These are phyloP conservation scores for Puntigrus tetrazona DNA, from an alignment of 2,113 vertebrate species.

Conservation along the genomic window DNA sequence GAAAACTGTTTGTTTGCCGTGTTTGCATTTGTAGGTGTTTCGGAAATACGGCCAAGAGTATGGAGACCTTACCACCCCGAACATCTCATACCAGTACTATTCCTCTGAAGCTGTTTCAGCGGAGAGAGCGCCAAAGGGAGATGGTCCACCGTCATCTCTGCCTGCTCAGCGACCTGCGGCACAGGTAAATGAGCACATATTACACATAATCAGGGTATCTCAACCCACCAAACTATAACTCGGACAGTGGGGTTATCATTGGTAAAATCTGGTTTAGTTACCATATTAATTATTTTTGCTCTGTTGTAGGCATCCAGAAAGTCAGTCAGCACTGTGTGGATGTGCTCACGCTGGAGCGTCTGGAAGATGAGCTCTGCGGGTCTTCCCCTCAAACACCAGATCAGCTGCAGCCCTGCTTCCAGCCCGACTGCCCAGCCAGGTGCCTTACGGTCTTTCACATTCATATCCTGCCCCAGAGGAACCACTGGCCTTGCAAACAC, in stretches of 20 bases:
- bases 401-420: constrained; percentile 70
- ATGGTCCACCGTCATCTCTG: constrained; percentile 74
- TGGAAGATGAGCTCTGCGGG: constrained; percentile 73
- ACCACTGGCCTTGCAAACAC: not conserved
- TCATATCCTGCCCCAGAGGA: not conserved
- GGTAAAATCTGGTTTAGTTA: not conserved
- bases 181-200: constrained; percentile 72
- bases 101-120: constrained; percentile 58
- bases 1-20: not conserved
- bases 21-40: constrained; percentile 84
- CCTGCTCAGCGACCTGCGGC: constrained; percentile 89
- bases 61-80: constrained; percentile 81
- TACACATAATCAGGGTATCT: not conserved
- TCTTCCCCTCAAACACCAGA: constrained; percentile 56
- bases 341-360: constrained; percentile 57
- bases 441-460: constrained; percentile 43
- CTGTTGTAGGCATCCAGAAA: constrained; percentile 72
- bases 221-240: not conserved
- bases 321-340: constrained; percentile 78
- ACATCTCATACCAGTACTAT: constrained; percentile 87
- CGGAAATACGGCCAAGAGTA: constrained; percentile 86
- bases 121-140: constrained; percentile 53
- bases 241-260: not conserved
- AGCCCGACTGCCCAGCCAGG: constrained; percentile 79
- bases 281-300: not conserved